Conservation (phyloP, 2,113 vertebrate species). For the Gadus chalcogrammus region DNA sequence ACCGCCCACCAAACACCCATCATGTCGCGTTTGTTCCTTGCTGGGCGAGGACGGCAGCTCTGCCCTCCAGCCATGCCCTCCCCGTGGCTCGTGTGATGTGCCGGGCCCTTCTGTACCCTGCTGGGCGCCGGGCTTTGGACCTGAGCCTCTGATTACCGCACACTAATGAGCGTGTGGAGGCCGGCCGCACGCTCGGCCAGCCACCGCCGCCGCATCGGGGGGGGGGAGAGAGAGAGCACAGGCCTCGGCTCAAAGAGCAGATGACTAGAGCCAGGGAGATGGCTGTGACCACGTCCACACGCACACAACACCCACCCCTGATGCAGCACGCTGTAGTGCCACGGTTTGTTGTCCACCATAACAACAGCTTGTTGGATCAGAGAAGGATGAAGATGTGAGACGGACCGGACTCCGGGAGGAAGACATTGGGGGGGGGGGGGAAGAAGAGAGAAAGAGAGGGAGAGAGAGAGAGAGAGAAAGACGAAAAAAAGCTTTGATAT, state of each 20-base stretch:
- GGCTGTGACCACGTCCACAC: slow-evolving; percentile 30
- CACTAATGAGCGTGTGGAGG: slow-evolving; percentile 54
- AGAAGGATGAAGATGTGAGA: no score
- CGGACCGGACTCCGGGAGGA: no score
- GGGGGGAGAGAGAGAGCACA: slow-evolving; percentile 39
- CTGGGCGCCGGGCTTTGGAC: slow-evolving; percentile 30
- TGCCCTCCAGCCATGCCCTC: not conserved
- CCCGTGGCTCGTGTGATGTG: not conserved
- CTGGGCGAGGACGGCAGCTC: no score
- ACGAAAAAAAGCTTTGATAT: not conserved
- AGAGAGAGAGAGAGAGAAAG: not conserved
- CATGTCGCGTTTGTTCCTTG: no score
- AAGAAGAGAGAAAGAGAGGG: no score
- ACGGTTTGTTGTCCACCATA: no score
- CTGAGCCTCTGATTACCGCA: slow-evolving; percentile 33
- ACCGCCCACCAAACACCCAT: no score
- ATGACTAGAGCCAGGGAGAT: slow-evolving; percentile 11
- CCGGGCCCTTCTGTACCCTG: not conserved
- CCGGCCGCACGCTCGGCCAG: slow-evolving; percentile 49
- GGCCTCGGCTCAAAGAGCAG: slow-evolving; percentile 39
- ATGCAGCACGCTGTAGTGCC: not conserved
- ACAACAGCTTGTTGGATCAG: no score
- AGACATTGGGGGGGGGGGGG: no score
- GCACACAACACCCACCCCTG: not conserved
- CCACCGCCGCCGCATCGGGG: slow-evolving; percentile 41